Base-by-base conservation (phyloP, 2,888 invertebrate species). In the Physocephala rufipes region DNA sequence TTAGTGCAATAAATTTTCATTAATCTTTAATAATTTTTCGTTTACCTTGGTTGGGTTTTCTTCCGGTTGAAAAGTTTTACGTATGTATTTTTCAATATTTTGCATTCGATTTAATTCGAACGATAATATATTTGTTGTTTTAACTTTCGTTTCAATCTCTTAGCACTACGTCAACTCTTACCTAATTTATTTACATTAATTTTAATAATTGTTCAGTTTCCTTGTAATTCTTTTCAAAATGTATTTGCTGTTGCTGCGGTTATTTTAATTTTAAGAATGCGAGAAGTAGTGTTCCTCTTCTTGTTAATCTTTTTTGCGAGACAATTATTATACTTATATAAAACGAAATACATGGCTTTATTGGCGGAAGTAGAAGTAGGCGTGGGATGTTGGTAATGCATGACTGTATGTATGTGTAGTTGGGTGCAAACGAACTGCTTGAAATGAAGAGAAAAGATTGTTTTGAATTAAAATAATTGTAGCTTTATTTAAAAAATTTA, bases 221-320 rank as follows among this genome's bases (percentile, higher is more conserved):
- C 58, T 36, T 62, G 36, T 58, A 64, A 69, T 26, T 43, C 68
- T 71, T 76, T 21, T 70, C 19, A 19, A 47, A 24, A 28, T 58
- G 26, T 24, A 15, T 58, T n/a, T n/a, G n/a, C n/a, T 28, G 13
- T 58, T 58, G 12, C 13, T 58, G 12, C 13, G 13, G 26, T 2
- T 58, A 9, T 36, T 36, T 36, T 36, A 36, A n/a, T 53, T 43
- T 21, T 9, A 16, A n/a, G 71, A 71, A 68, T 68, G 80, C 80
- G 80, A 80, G 80, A 78, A 79, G 78, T 80, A 64, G 71, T 72
- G 80, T 80, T 80, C 79, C 80, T 79, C 80, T 72, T 74, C 73
- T 71, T 49, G 47, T 43, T 21, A 21, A 19, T 12, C 9, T 63
- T 47, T 47, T 47, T 24, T 47, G 13, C 24, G 55, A 55, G 4